These are phyloP conservation scores for Schizothorax lantsangensis DNA, from an alignment of 2,797 vertebrate species.

Conservation along the genomic window DNA sequence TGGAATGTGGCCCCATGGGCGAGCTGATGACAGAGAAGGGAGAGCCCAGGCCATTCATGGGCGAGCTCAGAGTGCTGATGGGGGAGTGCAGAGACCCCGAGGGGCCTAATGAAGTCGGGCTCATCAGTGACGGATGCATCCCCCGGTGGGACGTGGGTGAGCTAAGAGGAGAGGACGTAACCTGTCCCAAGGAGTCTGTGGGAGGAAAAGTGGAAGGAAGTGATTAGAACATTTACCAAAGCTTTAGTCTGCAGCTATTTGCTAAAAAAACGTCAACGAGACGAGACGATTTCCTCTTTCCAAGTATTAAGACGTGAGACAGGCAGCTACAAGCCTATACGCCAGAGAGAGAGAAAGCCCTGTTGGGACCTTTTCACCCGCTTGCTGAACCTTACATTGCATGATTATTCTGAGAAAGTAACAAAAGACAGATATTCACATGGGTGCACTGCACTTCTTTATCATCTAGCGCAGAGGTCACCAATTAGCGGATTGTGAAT, in stretches of 20 bases:
- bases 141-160: constrained; percentile 87
- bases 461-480: constrained; percentile 7
- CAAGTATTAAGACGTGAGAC: neutral
- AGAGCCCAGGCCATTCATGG: constrained; percentile 91
- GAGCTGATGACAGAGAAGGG: constrained; percentile 98
- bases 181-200: constrained; percentile 89
- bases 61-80: constrained; percentile 90
- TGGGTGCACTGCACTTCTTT: neutral
- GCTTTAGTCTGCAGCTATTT: neutral
- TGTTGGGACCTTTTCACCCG: neutral
- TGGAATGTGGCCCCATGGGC: constrained; percentile 92
- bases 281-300: neutral
- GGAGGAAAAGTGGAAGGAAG: constrained; percentile 24
- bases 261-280: neutral
- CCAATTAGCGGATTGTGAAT: neutral
- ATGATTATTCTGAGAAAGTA: constrained; percentile 26
- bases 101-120: constrained; percentile 84
- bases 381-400: neutral
- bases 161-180: constrained; percentile 87
- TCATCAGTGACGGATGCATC: constrained; percentile 93
- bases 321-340: neutral
- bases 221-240: constrained; percentile 4
- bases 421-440: constrained; percentile 20
- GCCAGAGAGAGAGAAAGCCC: neutral
- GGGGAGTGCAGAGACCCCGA: constrained; percentile 93